Base-by-base conservation (phyloP, 2,113 vertebrate genomes). In the Cheirogaleus medius region DNA sequence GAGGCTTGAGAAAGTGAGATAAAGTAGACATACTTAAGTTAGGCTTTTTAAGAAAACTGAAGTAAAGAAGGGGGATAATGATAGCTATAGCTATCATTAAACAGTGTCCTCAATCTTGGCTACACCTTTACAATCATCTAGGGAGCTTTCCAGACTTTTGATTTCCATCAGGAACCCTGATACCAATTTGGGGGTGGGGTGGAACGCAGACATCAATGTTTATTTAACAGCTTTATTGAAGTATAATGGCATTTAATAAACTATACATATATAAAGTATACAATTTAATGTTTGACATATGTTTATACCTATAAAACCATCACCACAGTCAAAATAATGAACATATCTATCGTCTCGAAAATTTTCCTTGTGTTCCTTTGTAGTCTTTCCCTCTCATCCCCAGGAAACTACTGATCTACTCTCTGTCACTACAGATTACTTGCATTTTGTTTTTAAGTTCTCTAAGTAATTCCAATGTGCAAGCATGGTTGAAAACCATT, bases 1-100 rank as follows among this genome's bases (percentile, higher is more conserved):
- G 85, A 92, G 93, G 73, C 80, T 39, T 69, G 37, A 86, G 66
- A 74, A 83, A 86, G 56, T 93, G 64, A 58, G 44, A 87, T 56
- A 63, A 84, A 87, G 52, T 83, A 84, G 78, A 92, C 60, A 47
- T 86, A 39, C 8, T 81, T 96, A 66, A 84, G 1, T 34, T 85
- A 95, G 37, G 8, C 54, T 66, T 97, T 78, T 97, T 34, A 88
- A 87, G 81, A 95, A 90, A 90, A 64, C 10, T 18, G 32, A 94
- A 64, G n/a, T 89, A 25, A 95, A 82, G 76, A 96, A 93, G 37
- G 42, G 54, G 92, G 73, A 85, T 78, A 87, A 54, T 23, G 15
- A 76, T 64, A 12, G 58, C 58, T 63, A 3, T 73, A 81, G 32
- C 76, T 52, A 6, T 78, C 49, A 54, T n/a, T 78, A 29, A 97